phyloP scores from a whole-genome alignment of 2,888 invertebrate species.

The Phalera bucephala region DNA sequence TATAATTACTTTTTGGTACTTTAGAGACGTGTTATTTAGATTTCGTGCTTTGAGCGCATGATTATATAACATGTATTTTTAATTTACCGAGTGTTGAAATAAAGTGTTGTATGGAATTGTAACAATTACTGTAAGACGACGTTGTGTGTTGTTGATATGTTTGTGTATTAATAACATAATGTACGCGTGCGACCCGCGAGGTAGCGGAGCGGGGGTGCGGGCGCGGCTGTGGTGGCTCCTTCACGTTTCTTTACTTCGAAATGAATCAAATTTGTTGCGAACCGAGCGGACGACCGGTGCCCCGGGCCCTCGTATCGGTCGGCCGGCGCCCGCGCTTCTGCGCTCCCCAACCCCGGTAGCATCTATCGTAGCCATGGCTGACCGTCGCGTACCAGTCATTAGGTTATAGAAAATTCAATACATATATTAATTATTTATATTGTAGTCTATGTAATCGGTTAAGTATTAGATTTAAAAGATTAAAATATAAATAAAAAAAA shows the following conservation, averaged over 20 bases:
- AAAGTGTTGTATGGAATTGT: conserved; percentile 67
- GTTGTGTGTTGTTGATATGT: conserved; percentile 46
- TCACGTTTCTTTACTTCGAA: conserved; percentile 3
- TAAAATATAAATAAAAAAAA: conserved; percentile 32
- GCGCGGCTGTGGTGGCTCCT: conserved; percentile 1
- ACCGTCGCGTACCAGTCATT: conserved; percentile 75
- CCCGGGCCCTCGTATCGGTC: not conserved
- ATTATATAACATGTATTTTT: conserved; percentile 67
- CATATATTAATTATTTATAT: conserved; percentile 69
- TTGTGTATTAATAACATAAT: conserved; percentile 37
- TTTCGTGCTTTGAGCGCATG: conserved; percentile 77
- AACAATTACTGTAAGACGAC: conserved; percentile 39
- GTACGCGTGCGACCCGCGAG: conserved; percentile 30
- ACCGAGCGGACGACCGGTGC: not conserved
- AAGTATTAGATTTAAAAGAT: conserved; percentile 71
- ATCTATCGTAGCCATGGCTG: conserved; percentile 63
- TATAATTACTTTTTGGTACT: conserved; percentile 41
- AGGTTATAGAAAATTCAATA: conserved; percentile 58
- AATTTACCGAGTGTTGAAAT: conserved; percentile 58
- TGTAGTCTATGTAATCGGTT: conserved; percentile 63
- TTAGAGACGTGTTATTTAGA: conserved; percentile 58
- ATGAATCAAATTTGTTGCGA: conserved; percentile 1
- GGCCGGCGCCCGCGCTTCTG: conserved; percentile 1
- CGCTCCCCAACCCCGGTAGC: conserved; percentile 33
- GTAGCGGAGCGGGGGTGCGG: conserved; percentile 7